Percentiles rank a stretch among this genome's conserved stretches.
These are phyloP conservation scores for Petaurus breviceps DNA, from an alignment of 2,113 vertebrate genomes.

Conservation along the genomic window DNA sequence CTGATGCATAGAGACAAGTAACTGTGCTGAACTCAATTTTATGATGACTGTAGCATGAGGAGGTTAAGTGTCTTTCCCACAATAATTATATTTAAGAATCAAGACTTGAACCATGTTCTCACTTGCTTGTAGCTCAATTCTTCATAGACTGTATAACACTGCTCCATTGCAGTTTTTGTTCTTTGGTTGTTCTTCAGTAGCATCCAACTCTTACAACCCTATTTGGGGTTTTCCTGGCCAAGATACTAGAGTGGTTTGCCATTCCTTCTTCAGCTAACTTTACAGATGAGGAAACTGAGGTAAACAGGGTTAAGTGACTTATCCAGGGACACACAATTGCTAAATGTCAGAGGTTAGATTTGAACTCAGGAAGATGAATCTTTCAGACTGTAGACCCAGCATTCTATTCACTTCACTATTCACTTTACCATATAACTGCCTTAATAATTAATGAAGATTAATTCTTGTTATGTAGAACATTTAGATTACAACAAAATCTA, in stretches of 20 bases:
- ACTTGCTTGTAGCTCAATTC: neutral
- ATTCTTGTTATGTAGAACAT: neutral
- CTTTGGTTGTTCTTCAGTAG: neutral
- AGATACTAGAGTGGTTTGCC: neutral
- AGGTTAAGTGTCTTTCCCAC: neutral
- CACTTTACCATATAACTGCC: neutral
- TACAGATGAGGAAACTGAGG: neutral
- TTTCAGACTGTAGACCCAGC: neutral
- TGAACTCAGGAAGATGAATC: neutral
- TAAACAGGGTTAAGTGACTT: neutral
- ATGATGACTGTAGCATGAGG: neutral
- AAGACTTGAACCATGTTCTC: neutral
- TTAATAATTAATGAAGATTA: neutral
- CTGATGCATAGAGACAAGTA: neutral
- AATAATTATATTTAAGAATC: neutral
- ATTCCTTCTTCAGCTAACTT: neutral
- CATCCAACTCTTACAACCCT: neutral
- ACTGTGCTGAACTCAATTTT: neutral
- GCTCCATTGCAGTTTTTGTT: neutral
- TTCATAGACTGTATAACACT: neutral
- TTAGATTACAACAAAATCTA: neutral
- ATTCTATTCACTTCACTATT: neutral
- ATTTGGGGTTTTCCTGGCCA: neutral
- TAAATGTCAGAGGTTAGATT: neutral
- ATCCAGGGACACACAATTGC: neutral